Evolutionary conservation across 2,113 vertebrate genomes (phyloP).

Genomic region (Centrocercus urophasianus): DNA sequence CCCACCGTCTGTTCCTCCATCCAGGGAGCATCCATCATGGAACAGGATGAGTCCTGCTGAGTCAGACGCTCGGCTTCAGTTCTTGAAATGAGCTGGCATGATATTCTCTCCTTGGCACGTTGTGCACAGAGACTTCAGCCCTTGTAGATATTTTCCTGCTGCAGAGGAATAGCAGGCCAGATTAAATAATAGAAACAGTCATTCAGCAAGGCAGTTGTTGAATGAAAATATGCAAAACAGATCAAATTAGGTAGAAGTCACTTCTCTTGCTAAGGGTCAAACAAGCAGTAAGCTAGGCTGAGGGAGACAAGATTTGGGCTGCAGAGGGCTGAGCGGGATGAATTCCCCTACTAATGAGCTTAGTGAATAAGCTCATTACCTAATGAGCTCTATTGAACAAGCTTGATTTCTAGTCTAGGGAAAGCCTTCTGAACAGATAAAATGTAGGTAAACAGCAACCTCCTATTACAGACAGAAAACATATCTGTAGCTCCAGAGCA

Average conservation of each 20-base stretch:
- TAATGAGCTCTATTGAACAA: constrained; percentile 64
- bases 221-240: neutral
- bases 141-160: constrained; percentile 12
- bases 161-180: neutral
- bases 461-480: neutral
- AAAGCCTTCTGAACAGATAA: constrained; percentile 13
- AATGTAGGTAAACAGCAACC: constrained; percentile 40
- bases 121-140: neutral
- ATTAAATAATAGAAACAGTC: neutral
- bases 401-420: constrained; percentile 53
- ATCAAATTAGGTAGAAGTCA: neutral
- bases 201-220: constrained; percentile 10
- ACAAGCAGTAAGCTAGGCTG: neutral
- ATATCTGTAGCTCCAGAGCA: neutral
- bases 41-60: constrained; percentile 35
- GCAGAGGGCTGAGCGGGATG: constrained; percentile 55
- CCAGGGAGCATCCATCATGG: constrained; percentile 42
- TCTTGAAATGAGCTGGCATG: constrained; percentile 43
- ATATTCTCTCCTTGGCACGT: constrained; percentile 17
- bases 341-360: constrained; percentile 67
- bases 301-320: constrained; percentile 38
- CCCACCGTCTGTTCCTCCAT: constrained; percentile 36
- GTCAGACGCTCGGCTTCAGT: constrained; percentile 19
- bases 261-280: constrained; percentile 1
- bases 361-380: constrained; percentile 69